Evolutionary conservation across 2,113 vertebrate species (phyloP).

Genomic region (Mola mola): DNA sequence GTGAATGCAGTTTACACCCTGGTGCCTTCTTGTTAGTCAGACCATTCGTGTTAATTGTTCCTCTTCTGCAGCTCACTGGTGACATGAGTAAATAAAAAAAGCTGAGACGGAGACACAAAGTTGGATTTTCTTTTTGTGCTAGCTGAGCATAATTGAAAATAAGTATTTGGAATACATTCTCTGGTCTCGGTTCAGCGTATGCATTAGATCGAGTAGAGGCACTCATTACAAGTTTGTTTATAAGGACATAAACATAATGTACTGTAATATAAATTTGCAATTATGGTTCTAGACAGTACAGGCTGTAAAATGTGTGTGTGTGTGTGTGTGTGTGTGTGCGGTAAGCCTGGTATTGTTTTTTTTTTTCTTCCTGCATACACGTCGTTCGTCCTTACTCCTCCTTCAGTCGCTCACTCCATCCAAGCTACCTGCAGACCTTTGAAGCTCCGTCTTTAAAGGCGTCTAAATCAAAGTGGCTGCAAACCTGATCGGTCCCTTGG

Average conservation of each 20-base stretch:
- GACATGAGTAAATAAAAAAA: conserved; percentile 49
- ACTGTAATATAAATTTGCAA: conserved; percentile 14
- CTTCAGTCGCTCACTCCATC: conserved; percentile 48
- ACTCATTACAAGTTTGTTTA: no score
- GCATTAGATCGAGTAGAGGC: no score
- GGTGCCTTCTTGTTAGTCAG: conserved; percentile 63
- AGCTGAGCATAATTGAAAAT: no score
- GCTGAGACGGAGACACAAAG: conserved; percentile 31
- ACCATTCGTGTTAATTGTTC: conserved; percentile 65
- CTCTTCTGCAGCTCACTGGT: conserved; percentile 42
- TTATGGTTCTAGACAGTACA: conserved; percentile 1
- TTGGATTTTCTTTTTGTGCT: conserved; percentile 38
- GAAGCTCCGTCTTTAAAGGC: conserved; percentile 73
- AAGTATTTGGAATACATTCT: no score
- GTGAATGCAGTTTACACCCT: conserved; percentile 61
- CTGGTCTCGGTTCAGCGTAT: no score
- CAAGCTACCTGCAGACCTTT: conserved; percentile 52
- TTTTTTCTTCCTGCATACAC: conserved; percentile 17
- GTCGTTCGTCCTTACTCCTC: conserved; percentile 31
- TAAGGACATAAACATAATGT: no score
- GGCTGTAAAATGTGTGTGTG: conserved; percentile 1
- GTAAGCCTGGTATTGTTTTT: conserved; percentile 7
- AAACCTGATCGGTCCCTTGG: conserved; percentile 54
- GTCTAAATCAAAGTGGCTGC: conserved; percentile 73
- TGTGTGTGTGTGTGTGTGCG: no score